Evolutionary conservation across 2,113 vertebrate species (phyloP).

Genomic region (Anarhynchus alexandrinus): DNA sequence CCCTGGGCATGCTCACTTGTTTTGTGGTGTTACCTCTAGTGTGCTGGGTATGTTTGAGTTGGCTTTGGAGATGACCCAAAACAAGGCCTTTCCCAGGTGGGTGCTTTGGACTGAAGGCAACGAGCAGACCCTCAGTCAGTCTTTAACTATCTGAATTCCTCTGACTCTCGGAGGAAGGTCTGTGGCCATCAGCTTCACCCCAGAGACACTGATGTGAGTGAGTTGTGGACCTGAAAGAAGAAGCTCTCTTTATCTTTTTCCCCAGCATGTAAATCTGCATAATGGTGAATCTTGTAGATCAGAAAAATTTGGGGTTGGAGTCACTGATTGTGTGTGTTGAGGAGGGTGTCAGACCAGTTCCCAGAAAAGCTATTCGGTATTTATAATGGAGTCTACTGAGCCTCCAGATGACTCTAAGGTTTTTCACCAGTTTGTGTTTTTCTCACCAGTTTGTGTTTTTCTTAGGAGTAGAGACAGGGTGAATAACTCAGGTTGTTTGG

Average conservation of each 20-base stretch:
- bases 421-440: not conserved
- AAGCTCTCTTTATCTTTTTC: not conserved
- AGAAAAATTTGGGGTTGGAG: not conserved
- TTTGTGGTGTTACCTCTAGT: not conserved
- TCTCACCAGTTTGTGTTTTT: not conserved
- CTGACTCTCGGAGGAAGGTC: not conserved
- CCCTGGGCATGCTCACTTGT: not conserved
- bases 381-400: not conserved
- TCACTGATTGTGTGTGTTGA: fast-evolving
- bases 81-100: fast-evolving
- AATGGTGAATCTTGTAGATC: not conserved
- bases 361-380: not conserved
- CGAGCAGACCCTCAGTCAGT: not conserved
- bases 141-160: not conserved
- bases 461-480: not conserved
- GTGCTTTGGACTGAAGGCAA: not conserved
- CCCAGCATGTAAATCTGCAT: not conserved
- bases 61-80: not conserved
- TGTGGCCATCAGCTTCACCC: not conserved
- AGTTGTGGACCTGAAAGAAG: fast-evolving
- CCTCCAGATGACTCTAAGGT: not conserved
- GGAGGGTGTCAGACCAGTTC: not conserved
- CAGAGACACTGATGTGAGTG: no score
- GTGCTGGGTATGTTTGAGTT: not conserved
- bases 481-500: not conserved